These are phyloP conservation scores for Biston stratarius DNA, from an alignment of 2,888 invertebrate species.

Conservation along the genomic window DNA sequence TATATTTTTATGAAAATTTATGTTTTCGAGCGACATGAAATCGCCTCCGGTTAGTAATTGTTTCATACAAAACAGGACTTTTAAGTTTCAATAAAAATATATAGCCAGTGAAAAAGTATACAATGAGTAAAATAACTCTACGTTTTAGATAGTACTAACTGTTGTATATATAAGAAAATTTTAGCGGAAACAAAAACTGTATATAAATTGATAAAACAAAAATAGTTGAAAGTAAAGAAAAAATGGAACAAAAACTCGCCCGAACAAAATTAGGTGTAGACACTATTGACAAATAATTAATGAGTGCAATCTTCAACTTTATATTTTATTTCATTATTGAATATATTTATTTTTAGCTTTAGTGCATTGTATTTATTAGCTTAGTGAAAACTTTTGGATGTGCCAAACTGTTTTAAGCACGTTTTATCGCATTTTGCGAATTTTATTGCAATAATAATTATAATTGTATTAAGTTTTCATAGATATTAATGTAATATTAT, in stretches of 20 bases:
- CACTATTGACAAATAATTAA: conserved; percentile 64
- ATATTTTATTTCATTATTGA: conserved; percentile 71
- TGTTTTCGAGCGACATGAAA: conserved; percentile 66
- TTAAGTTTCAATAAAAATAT: conserved; percentile 53
- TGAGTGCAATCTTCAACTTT: conserved; percentile 77
- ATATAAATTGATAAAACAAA: conserved; percentile 69
- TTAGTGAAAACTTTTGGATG: conserved; percentile 82
- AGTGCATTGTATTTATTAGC: conserved; percentile 74
- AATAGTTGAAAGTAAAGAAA: conserved; percentile 74
- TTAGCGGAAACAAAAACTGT: conserved; percentile 74
- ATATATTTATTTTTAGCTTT: conserved; percentile 76
- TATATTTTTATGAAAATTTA: conserved; percentile 48
- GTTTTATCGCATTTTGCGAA: conserved; percentile 77
- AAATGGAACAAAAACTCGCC: conserved; percentile 84
- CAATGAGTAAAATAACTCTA: conserved; percentile 60
- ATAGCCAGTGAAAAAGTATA: conserved; percentile 63
- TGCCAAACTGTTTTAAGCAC: conserved; percentile 82
- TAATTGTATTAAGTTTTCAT: conserved; percentile 70
- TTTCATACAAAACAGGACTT: conserved; percentile 50
- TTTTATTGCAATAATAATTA: conserved; percentile 40
- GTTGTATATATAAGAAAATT: conserved; percentile 78
- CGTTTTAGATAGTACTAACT: conserved; percentile 78
- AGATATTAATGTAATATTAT: conserved; percentile 58
- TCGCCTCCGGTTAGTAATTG: conserved; percentile 82
- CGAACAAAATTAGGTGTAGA: conserved; percentile 79